phyloP scores from a whole-genome alignment of 2,888 invertebrate species.

The Scaeva pyrastri region DNA sequence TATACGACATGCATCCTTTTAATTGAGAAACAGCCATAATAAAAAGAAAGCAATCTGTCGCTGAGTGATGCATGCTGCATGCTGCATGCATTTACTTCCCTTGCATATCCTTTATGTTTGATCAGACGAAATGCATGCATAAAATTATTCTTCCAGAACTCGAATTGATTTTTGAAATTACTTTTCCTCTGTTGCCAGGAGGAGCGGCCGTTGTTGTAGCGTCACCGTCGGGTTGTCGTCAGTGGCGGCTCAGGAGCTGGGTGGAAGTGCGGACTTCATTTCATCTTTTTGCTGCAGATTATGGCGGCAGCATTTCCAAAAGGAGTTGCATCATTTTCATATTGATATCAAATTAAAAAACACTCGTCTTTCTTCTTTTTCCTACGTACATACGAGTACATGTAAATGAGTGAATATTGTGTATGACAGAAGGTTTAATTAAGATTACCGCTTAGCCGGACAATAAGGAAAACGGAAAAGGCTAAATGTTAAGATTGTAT shows the following conservation, averaged over 20 bases:
- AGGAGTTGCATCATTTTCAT: slow-evolving; percentile 55
- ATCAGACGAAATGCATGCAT: slow-evolving; percentile 64
- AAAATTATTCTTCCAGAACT: slow-evolving; percentile 60
- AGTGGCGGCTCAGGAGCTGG: not conserved
- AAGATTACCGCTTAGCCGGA: slow-evolving; percentile 69
- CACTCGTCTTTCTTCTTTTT: slow-evolving; percentile 49
- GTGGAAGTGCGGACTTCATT: slow-evolving; percentile 55
- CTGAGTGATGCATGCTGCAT: slow-evolving; percentile 3
- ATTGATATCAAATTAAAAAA: slow-evolving; percentile 33
- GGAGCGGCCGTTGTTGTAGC: not conserved
- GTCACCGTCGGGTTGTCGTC: no score
- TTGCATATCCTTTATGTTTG: slow-evolving; percentile 47
- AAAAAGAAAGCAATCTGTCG: slow-evolving; percentile 54
- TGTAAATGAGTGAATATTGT: slow-evolving; percentile 68
- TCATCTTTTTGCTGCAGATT: slow-evolving; percentile 37
- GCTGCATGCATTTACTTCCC: not conserved
- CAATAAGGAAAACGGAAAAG: slow-evolving; percentile 55
- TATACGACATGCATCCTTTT: slow-evolving; percentile 52
- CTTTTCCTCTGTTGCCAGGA: slow-evolving; percentile 47
- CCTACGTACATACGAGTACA: no score
- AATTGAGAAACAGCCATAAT: slow-evolving; percentile 60
- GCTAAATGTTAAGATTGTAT: slow-evolving; percentile 46
- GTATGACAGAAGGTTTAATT: slow-evolving; percentile 55
- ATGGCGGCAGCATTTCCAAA: slow-evolving; percentile 41
- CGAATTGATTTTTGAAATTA: slow-evolving; percentile 72